Conservation (phyloP, 2,888 invertebrate species). For the Merodon equestris region DNA sequence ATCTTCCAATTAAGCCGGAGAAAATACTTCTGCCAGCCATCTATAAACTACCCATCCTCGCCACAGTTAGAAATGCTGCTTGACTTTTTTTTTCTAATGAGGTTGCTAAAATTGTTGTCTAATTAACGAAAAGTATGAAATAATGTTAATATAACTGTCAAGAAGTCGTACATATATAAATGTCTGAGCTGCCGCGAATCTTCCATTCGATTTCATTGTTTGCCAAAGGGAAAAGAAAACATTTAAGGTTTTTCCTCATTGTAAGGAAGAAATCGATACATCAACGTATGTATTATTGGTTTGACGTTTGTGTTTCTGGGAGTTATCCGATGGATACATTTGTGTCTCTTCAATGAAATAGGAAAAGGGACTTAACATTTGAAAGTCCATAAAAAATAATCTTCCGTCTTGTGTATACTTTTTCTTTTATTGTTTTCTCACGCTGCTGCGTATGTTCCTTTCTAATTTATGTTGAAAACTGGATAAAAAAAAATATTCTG, state of each 20-base stretch:
- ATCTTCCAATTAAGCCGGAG: constrained; percentile 30
- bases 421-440: constrained; percentile 40
- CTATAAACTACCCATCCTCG: constrained; percentile 38
- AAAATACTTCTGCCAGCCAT: constrained; percentile 14
- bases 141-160: not conserved
- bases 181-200: too few relatives aligned
- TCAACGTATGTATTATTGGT: constrained; percentile 60
- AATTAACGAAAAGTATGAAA: constrained; percentile 24
- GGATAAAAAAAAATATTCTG: too few relatives aligned
- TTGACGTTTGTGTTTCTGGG: constrained; percentile 55
- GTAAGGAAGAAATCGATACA: constrained; percentile 67
- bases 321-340: too few relatives aligned
- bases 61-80: constrained; percentile 7
- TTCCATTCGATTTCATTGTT: too few relatives aligned
- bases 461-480: constrained; percentile 4
- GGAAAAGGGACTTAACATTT: too few relatives aligned
- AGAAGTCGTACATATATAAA: too few relatives aligned
- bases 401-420: too few relatives aligned
- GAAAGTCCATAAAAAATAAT: too few relatives aligned
- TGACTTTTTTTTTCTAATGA: constrained; percentile 57
- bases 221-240: not conserved
- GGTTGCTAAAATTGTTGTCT: constrained; percentile 39
- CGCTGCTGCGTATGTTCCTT: constrained; percentile 47
- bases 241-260: constrained; percentile 18
- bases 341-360: too few relatives aligned